Evolutionary conservation across 2,113 vertebrate species (phyloP).

Genomic region (Martes martes): DNA sequence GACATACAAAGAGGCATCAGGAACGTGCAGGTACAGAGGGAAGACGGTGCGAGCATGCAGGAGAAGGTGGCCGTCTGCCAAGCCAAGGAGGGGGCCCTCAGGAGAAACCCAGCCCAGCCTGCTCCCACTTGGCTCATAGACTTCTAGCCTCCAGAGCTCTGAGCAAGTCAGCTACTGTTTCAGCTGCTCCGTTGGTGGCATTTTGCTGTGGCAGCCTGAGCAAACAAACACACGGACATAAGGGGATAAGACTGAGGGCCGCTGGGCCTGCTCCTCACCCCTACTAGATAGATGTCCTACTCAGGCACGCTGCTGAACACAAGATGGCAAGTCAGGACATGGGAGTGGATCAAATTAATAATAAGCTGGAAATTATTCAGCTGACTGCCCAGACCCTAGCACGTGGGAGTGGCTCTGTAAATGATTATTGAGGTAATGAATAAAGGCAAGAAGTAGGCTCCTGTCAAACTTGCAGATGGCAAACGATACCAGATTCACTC

Average conservation of each 20-base stretch:
- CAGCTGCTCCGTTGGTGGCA: not conserved
- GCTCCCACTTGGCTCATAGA: not conserved
- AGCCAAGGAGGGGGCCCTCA: not conserved
- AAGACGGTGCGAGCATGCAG: not conserved
- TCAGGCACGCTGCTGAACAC: not conserved
- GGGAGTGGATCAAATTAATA: not conserved
- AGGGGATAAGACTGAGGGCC: not conserved
- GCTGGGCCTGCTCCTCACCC: not conserved
- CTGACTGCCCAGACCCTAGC: not conserved
- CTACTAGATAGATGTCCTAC: not conserved
- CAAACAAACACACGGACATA: not conserved
- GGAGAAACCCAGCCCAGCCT: not conserved
- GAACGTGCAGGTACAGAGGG: not conserved
- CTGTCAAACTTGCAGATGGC: not conserved
- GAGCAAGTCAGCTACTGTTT: not conserved
- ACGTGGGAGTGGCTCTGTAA: not conserved
- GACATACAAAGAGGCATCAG: not conserved
- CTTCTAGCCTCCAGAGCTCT: not conserved
- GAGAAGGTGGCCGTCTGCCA: not conserved
- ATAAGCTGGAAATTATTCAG: not conserved
- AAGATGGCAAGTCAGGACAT: not conserved
- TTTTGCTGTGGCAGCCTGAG: not conserved
- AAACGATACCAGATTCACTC: not conserved
- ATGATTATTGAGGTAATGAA: constrained; percentile 35
- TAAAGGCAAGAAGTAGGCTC: constrained; percentile 11